Base-by-base conservation (phyloP, 2,113 vertebrate genomes). In the Lycaon pictus region DNA sequence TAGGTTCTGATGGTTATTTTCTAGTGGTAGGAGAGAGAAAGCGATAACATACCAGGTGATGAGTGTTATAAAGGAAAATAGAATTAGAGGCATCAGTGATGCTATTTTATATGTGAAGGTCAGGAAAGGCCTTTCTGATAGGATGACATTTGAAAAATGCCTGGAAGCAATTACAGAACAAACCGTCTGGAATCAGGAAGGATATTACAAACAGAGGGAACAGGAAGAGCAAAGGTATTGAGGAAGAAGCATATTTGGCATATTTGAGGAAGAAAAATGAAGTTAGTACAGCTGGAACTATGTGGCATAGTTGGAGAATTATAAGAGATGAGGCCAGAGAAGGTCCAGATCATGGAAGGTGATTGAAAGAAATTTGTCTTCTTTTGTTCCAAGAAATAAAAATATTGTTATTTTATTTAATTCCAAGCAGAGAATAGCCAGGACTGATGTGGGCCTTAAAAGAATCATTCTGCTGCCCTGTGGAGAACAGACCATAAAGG, bases 81-180 rank as follows among this genome's bases (percentile, higher is more conserved):
- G 23, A 67, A 55, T 81, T n/a, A 88, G 22, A 43, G 79, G 19
- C n/a, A 80, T 17, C 48, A 51, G 0, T 2, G 10, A 79, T 62
- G 7, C 37, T 71, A 29, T 94, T 76, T 87, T 84, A 71, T 82
- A 63, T 62, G 35, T 56, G 60, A 92, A 62, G n/a, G 65, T 37
- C 65, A 86, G 56, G 37, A 74, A 81, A 80, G 53, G 19, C 9
- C 37, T 89, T 85, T 90, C 51, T 92, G 32, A 80, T 43, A 35
- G 37, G 22, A 77, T 58, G 55, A 90, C 37, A 69, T 87, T 51
- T 90, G 74, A 90, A 35, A 91, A 96, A 82, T 62, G n/a, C 25
- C 2, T 86, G 17, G 62, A 80, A 88, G 53, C 81, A 82, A 62
- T 58, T 35, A 80, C n/a, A 25, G 20, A 86, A 22, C 76, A 87